Evolutionary conservation across 2,888 invertebrate species (phyloP).

Genomic region (Oscheius sp.): DNA sequence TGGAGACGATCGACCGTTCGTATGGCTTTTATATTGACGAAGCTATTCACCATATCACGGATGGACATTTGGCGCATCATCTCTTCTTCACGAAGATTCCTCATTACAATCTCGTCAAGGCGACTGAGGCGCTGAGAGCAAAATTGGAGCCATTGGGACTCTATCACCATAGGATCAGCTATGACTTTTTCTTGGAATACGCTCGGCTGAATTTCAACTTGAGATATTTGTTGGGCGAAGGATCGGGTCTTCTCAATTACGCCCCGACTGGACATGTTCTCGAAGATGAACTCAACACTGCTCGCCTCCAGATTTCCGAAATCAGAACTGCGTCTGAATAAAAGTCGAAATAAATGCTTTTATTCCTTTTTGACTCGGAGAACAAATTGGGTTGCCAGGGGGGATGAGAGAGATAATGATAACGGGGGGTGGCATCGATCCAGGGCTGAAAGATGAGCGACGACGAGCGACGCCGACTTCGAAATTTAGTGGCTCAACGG

Average conservation of each 20-base stretch:
- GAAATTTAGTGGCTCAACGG: conserved; percentile 12
- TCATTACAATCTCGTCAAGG: conserved; percentile 64
- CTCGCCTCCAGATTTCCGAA: too few relatives aligned
- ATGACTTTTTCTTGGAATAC: conserved; percentile 11
- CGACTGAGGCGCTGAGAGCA: conserved; percentile 44
- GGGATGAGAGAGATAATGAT: not conserved
- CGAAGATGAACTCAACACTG: too few relatives aligned
- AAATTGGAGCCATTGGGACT: not conserved
- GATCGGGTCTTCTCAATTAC: conserved; percentile 4
- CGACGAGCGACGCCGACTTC: conserved; percentile 9
- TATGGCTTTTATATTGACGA: too few relatives aligned
- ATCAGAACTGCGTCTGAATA: too few relatives aligned
- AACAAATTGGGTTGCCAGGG: not conserved
- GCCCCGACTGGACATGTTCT: conserved; percentile 16
- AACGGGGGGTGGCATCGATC: conserved; percentile 12
- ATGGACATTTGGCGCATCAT: conserved; percentile 67
- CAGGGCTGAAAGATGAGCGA: conserved; percentile 8
- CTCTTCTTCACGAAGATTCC: conserved; percentile 66
- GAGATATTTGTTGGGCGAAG: conserved; percentile 7
- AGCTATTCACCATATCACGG: too few relatives aligned
- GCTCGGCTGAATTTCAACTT: not conserved
- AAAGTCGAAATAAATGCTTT: too few relatives aligned
- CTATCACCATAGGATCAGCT: conserved; percentile 3
- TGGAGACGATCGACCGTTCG: conserved; percentile 53
- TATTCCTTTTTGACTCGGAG: too few relatives aligned